Percentiles rank a stretch among this genome's conserved stretches.
These are phyloP conservation scores for Polyommatus iphigenia DNA, from an alignment of 2,888 invertebrate species.

Conservation along the genomic window DNA sequence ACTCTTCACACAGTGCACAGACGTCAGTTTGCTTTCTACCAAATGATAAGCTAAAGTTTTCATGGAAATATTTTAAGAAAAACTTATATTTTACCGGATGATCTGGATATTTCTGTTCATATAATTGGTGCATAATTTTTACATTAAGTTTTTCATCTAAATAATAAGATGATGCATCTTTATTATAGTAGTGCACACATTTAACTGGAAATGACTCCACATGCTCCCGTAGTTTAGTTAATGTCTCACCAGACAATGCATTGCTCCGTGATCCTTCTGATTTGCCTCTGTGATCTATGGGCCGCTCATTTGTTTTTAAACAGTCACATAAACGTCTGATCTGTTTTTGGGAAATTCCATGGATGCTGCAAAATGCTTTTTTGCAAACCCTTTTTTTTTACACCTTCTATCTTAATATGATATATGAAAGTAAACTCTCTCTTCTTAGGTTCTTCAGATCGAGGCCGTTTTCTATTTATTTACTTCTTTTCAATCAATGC, in stretches of 20 bases:
- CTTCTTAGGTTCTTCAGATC: conserved; percentile 8
- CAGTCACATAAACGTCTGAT: not conserved
- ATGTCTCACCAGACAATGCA: not conserved
- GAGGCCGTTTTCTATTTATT: not conserved
- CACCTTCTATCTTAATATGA: conserved; percentile 5
- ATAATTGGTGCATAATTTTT: conserved; percentile 8
- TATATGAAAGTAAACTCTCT: conserved; percentile 6
- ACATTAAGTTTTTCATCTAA: conserved; percentile 5
- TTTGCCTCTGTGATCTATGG: conserved; percentile 5
- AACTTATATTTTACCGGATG: conserved; percentile 10
- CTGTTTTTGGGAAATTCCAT: conserved; percentile 8
- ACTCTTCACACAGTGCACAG: conserved; percentile 24
- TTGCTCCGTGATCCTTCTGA: conserved; percentile 1
- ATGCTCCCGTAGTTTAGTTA: conserved; percentile 4
- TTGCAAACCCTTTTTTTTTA: conserved; percentile 2
- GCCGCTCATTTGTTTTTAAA: conserved; percentile 8
- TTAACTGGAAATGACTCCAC: not conserved
- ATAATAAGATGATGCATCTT: conserved; percentile 5
- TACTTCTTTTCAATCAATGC: conserved; percentile 1
- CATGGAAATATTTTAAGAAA: conserved; percentile 25
- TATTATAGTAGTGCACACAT: conserved; percentile 8
- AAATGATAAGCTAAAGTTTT: conserved; percentile 26
- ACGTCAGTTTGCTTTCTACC: conserved; percentile 21
- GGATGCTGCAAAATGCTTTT: conserved; percentile 8
- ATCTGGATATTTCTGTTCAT: conserved; percentile 8